Conservation (phyloP, 2,797 vertebrate species). For the Smutsia gigantea region DNA sequence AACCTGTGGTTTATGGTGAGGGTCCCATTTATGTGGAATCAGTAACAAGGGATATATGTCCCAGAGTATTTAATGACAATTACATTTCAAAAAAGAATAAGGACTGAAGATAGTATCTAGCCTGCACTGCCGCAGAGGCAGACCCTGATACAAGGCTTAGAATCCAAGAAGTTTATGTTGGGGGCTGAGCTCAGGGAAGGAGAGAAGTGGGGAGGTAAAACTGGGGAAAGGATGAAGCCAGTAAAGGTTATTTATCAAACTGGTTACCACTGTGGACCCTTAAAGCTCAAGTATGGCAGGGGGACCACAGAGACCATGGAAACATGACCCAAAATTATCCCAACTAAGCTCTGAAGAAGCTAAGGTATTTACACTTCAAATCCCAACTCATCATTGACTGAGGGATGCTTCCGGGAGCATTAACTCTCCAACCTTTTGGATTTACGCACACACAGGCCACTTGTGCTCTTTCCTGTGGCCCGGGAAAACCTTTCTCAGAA, state of each 20-base stretch:
- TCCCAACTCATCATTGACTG: not conserved
- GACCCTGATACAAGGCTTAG: not conserved
- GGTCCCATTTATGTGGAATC: not conserved
- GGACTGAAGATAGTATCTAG: not conserved
- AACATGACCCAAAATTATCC: not conserved
- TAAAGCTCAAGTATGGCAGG: not conserved
- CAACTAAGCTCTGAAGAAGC: not conserved
- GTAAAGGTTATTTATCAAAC: not conserved
- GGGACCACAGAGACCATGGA: not conserved
- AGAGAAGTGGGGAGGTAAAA: not conserved
- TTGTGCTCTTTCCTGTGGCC: not conserved
- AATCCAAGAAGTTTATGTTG: not conserved
- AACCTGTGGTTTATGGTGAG: not conserved
- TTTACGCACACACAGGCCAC: not conserved
- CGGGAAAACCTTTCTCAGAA: not conserved
- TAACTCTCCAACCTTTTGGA: not conserved
- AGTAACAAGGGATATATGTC: not conserved
- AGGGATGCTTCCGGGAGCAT: not conserved
- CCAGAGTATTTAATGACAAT: not conserved
- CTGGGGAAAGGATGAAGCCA: not conserved
- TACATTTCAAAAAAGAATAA: not conserved
- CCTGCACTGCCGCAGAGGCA: not conserved
- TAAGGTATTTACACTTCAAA: not conserved
- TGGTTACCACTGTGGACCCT: not conserved
- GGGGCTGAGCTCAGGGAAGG: not conserved